Conservation (phyloP, 2,113 vertebrate species). For the Aspiorhynchus laticeps region DNA sequence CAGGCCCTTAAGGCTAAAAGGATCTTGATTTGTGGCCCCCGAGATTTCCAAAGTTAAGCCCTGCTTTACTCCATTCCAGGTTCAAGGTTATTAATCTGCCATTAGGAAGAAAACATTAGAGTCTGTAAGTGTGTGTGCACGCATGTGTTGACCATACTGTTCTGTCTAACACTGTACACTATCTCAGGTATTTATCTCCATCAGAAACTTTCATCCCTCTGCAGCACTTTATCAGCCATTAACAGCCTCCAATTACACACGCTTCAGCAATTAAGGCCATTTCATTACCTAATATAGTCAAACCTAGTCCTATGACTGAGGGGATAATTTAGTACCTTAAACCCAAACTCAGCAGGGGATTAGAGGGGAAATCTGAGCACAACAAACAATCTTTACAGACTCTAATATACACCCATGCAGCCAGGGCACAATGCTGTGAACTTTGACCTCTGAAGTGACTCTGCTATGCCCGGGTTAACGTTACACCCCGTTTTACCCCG, state of each 20-base stretch:
- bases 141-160: slow-evolving; percentile 24
- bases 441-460: slow-evolving; percentile 85
- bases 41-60: slow-evolving; percentile 9
- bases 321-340: slow-evolving; percentile 74
- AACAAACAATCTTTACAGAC: slow-evolving; percentile 85
- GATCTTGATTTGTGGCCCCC: background rate
- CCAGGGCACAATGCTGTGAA: slow-evolving; percentile 83
- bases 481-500: slow-evolving; percentile 84
- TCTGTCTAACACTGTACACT: slow-evolving; percentile 22
- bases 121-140: slow-evolving; percentile 16
- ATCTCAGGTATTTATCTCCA: slow-evolving; percentile 74
- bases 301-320: slow-evolving; percentile 78
- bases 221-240: slow-evolving; percentile 84
- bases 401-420: slow-evolving; percentile 76
- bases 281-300: slow-evolving; percentile 85
- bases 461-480: slow-evolving; percentile 79
- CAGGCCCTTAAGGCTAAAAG: background rate
- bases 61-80: background rate
- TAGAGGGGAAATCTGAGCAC: slow-evolving; percentile 72
- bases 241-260: slow-evolving; percentile 82
- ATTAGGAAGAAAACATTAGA: slow-evolving; percentile 30
- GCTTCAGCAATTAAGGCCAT: slow-evolving; percentile 85
- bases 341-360: slow-evolving; percentile 76
- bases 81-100: slow-evolving; percentile 23
- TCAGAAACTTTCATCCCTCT: slow-evolving; percentile 74